phyloP scores from a whole-genome alignment of 1,140 invertebrate genomes.

The Saxidomus purpurata region DNA sequence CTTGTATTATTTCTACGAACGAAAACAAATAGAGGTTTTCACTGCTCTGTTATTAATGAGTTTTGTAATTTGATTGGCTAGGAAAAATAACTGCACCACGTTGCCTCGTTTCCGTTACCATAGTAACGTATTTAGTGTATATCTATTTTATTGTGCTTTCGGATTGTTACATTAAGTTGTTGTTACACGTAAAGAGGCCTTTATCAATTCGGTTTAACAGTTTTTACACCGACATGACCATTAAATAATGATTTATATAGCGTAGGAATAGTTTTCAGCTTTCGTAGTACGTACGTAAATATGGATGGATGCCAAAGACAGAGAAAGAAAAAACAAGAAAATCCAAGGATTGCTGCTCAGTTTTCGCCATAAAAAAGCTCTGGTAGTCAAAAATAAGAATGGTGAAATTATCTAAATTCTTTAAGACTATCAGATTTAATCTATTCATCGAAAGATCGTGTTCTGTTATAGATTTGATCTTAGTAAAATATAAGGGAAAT shows the following conservation, averaged over 20 bases:
- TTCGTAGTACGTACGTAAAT: conserved; percentile 8
- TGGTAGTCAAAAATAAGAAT: too few species aligned
- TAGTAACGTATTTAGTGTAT: conserved; percentile 47
- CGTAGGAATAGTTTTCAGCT: background rate
- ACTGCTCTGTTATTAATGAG: conserved; percentile 7
- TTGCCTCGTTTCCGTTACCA: conserved; percentile 52
- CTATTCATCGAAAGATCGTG: too few species aligned
- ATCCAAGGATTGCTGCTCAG: too few species aligned
- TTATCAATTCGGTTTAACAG: conserved; percentile 29
- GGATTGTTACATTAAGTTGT: conserved; percentile 38
- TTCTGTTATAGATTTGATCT: background rate
- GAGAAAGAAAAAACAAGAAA: background rate
- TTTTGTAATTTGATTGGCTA: conserved; percentile 24
- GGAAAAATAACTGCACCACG: background rate
- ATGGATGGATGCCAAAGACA: conserved; percentile 13
- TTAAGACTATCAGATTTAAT: too few species aligned
- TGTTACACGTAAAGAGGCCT: background rate
- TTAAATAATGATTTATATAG: conserved; percentile 42
- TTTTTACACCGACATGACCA: conserved; percentile 7
- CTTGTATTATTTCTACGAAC: background rate
- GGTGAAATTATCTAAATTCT: too few species aligned
- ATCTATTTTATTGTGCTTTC: conserved; percentile 38
- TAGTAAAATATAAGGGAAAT: background rate
- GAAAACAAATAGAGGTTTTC: background rate
- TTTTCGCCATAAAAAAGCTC: too few species aligned